Evolutionary conservation across 2,113 vertebrate species (phyloP), one percentile per base, ranked within the genome.

Genomic region (Phrynosoma platyrhinos): DNA sequence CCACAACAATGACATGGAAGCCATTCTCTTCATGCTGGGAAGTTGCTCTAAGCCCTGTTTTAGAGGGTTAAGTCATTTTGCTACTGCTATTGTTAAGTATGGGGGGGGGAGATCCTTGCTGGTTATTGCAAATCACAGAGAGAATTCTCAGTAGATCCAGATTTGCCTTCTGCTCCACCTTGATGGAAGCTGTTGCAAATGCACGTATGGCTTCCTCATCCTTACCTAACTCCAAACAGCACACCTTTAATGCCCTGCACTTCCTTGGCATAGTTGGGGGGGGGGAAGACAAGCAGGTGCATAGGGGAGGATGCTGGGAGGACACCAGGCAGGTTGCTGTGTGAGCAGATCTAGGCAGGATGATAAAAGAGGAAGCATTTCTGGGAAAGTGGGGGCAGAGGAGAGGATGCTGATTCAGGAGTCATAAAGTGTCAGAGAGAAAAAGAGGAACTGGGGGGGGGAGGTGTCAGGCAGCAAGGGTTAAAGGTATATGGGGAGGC

Each of bases 321-420:
- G 79, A 69, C 58, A 25, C 13, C 14, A 55, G 42, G 16, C 64
- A 16, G 84, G 72, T 79, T 21, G 62, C 62, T 47, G 62, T 84
- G 52, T 83, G 84, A 83, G 84, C 84, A 85, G 64, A 72, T 83
- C 64, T 78, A 27, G 74, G 89, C 89, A 87, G 80, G 36, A 90
- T 86, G 80, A 83, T 83, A 27, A 69, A 86, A 82, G 84, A 77
- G 58, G 64, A 32, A 20, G 58, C 52, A 25, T 36, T 47, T 71
- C 47, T 21, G 9, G 84, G 72, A 84, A 71, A 1, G 1, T 27
- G 16, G 47, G n/a, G 30, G 40, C 18, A 18, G 68, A 30, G 78
- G n/a, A 42, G 58, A 12, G 4, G 58, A 62, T 62, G 36, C 64
- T 79, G 80, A 86, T 42, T 58, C 66, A 20, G 27, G 30, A 77